Base-by-base conservation (phyloP, 2,113 vertebrate species). In the Anarhynchus alexandrinus region DNA sequence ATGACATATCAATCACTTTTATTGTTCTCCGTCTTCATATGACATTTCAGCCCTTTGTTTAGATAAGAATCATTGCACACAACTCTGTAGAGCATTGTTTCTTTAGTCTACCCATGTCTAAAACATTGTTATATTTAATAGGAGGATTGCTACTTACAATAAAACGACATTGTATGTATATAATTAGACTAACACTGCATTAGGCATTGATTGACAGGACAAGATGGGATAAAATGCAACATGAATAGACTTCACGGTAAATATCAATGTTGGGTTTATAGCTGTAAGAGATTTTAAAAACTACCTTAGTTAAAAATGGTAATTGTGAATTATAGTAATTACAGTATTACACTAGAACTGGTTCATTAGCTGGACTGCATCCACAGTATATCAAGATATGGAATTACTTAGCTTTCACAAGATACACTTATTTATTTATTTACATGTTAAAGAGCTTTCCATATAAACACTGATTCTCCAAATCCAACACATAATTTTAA, bases 131-230 rank as follows among this genome's bases (percentile, higher is more conserved):
- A 78, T 54, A 20, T 72, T 73, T 84, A 88, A 91, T 49, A 94
- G 52, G 30, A 79, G 9, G 10, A 71, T 84, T 92, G 92, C 57
- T 87, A 54, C 81, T 87, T 87, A 32, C 47, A 79, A 13, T 70
- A 43, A 88, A 79, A 95, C 94, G 95, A 61, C 49, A 72, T 65
- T 26, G 10, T 67, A 43, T 78, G 7, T 80, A 52, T 91, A 86
- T 91, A 86, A 95, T 95, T 94, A 96, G 52, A 78, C 34, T 90
- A 86, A 89, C 15, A 49, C 11, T 79, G 54, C 32, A 69, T 92
- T 82, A 96, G 49, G 45, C 82, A 82, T 87, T 93, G 95, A 94
- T 57, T 95, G 94, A 92, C 94, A 95, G 51, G 34, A 51, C 40
- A 83, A 89, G 49, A 91, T 49, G 40, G 51, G 34, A 51, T 32